Evolutionary conservation across 2,888 invertebrate species (phyloP).

Genomic region (Cephus rjabovi): DNA sequence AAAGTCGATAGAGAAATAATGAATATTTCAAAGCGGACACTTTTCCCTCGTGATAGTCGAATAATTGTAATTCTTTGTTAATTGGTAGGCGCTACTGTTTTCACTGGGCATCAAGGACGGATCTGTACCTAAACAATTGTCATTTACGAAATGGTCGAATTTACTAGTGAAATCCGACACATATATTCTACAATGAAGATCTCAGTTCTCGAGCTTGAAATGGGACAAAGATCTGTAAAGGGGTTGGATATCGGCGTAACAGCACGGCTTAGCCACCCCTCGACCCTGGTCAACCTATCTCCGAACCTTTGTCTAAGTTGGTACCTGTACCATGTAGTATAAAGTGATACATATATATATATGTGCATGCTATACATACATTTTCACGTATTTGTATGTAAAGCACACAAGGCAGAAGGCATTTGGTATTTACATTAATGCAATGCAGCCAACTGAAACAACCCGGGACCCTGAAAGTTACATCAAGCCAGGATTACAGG

Average conservation of each 20-base stretch:
- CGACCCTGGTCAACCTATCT: constrained; percentile 3
- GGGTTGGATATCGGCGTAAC: constrained; percentile 1
- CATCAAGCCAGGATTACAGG: constrained; percentile 30
- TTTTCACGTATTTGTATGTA: constrained; percentile 1
- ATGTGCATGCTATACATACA: background rate
- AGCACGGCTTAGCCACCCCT: background rate
- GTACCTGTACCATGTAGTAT: background rate
- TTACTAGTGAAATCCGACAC: background rate
- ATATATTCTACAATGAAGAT: background rate
- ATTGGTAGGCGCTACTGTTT: too few relatives aligned
- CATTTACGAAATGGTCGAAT: background rate
- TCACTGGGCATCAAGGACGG: too few relatives aligned
- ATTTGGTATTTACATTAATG: constrained; percentile 20
- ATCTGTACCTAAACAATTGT: too few relatives aligned
- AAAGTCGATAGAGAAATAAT: too few relatives aligned
- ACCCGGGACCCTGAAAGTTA: constrained; percentile 27
- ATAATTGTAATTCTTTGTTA: too few relatives aligned
- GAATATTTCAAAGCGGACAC: too few relatives aligned
- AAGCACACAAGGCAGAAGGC: constrained; percentile 1
- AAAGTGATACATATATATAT: background rate
- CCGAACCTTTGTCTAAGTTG: background rate
- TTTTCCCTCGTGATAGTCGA: background rate
- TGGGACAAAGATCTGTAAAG: background rate
- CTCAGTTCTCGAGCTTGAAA: background rate
- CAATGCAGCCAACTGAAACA: constrained; percentile 17